Percentiles rank a stretch among this genome's conserved stretches.
phyloP scores from a whole-genome alignment of 2,113 vertebrate genomes.

The Tragelaphus buxtoni region DNA sequence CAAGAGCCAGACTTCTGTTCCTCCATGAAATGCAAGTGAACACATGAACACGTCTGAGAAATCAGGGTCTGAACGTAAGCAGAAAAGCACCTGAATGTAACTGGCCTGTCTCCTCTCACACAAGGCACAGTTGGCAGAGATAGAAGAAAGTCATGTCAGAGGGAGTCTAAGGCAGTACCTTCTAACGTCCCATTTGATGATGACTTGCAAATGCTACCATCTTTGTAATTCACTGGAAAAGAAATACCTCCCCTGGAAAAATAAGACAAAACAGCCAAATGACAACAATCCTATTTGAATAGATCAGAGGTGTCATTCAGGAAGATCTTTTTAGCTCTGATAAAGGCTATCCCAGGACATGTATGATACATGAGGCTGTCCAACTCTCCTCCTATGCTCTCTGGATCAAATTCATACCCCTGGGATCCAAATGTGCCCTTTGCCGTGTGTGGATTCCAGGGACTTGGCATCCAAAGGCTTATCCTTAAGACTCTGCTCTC shows the following conservation, averaged over 20 bases:
- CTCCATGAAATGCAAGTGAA: neutral
- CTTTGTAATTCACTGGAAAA: constrained; percentile 10
- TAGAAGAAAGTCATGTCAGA: neutral
- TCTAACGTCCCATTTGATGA: neutral
- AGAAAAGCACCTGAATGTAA: neutral
- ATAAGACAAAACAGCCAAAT: neutral
- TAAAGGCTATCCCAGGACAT: neutral
- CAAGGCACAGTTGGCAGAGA: neutral
- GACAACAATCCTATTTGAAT: neutral
- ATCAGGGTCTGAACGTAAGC: neutral
- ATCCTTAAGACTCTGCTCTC: constrained; percentile 38
- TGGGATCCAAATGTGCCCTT: neutral
- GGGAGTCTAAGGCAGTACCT: neutral
- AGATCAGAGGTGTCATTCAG: neutral
- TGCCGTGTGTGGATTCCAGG: neutral
- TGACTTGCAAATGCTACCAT: neutral
- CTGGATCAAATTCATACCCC: neutral
- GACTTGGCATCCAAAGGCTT: constrained; percentile 44
- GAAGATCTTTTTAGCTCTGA: neutral
- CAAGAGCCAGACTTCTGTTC: neutral
- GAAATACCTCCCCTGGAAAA: neutral
- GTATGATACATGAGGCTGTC: neutral
- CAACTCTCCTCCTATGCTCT: neutral
- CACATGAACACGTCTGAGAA: neutral
- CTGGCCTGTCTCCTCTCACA: neutral